phyloP scores from a whole-genome alignment of 2,113 vertebrate genomes.

The Nyctibius bracteatus region DNA sequence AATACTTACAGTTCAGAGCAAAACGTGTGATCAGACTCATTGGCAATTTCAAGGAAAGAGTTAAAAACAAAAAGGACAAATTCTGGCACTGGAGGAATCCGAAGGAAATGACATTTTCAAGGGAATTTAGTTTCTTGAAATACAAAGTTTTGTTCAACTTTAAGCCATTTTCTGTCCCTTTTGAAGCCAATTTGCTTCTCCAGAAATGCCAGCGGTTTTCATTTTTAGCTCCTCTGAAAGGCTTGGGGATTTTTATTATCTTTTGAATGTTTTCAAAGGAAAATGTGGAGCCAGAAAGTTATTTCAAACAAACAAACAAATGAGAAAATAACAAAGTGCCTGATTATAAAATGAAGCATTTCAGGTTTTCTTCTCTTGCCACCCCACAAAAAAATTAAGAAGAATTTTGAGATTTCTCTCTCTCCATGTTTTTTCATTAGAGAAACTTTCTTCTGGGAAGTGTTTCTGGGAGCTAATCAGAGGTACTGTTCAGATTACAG shows the following conservation, averaged over 20 bases:
- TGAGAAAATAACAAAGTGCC: constrained; percentile 3
- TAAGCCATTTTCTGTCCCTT: not conserved
- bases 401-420: not conserved
- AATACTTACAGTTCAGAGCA: not conserved
- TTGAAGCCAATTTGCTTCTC: not conserved
- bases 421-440: not conserved
- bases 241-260: not conserved
- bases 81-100: not conserved
- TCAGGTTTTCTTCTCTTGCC: not conserved
- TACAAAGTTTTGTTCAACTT: not conserved
- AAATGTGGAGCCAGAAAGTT: constrained; percentile 6
- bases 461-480: not conserved
- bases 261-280: constrained; percentile 13
- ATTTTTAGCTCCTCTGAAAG: constrained; percentile 26
- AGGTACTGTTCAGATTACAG: not conserved
- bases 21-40: not conserved
- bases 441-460: not conserved
- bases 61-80: not conserved
- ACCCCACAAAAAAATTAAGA: not conserved
- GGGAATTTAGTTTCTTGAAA: constrained; percentile 8
- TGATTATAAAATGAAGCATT: constrained; percentile 5
- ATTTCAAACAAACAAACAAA: constrained; percentile 25
- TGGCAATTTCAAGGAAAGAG: not conserved
- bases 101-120: not conserved
- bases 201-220: constrained; percentile 19